Evolutionary conservation across 2,888 invertebrate species (phyloP).

Genomic region (Leptopilina drosophilae): DNA sequence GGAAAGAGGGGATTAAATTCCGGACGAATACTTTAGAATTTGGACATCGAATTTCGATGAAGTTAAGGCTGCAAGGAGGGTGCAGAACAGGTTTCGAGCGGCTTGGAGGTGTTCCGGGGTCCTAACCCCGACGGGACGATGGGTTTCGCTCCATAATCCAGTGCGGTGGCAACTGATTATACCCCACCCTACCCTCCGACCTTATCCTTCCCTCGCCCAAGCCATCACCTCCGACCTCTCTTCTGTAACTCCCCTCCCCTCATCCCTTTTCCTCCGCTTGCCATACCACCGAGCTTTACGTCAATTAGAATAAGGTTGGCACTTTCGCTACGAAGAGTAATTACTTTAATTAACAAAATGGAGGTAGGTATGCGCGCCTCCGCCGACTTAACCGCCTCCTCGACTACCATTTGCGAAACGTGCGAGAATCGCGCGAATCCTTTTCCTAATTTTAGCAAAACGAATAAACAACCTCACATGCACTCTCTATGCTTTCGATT

Average conservation of each 20-base stretch:
- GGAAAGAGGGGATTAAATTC: constrained; percentile 40
- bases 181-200: constrained; percentile 67
- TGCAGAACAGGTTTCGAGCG: constrained; percentile 59
- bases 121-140: constrained; percentile 70
- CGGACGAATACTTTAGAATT: constrained; percentile 51
- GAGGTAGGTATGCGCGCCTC: constrained; percentile 70
- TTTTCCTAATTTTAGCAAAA: constrained; percentile 71
- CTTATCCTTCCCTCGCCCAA: constrained; percentile 69
- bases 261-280: constrained; percentile 56
- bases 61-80: constrained; percentile 50
- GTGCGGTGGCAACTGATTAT: constrained; percentile 77
- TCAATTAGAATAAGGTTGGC: constrained; percentile 79
- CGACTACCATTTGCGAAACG: constrained; percentile 77
- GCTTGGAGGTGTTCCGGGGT: constrained; percentile 68
- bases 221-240: constrained; percentile 55
- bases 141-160: constrained; percentile 74
- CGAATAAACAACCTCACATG: constrained; percentile 44
- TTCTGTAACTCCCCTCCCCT: constrained; percentile 43
- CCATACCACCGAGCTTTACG: constrained; percentile 75
- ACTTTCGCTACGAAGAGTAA: constrained; percentile 79
- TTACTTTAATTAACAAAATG: constrained; percentile 79
- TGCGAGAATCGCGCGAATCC: constrained; percentile 76
- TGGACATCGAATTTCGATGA: constrained; percentile 62
- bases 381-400: constrained; percentile 74
- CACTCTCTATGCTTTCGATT: not conserved